These are phyloP conservation scores for Escarpia spicata DNA, from an alignment of 2,888 invertebrate genomes.

Conservation along the genomic window DNA sequence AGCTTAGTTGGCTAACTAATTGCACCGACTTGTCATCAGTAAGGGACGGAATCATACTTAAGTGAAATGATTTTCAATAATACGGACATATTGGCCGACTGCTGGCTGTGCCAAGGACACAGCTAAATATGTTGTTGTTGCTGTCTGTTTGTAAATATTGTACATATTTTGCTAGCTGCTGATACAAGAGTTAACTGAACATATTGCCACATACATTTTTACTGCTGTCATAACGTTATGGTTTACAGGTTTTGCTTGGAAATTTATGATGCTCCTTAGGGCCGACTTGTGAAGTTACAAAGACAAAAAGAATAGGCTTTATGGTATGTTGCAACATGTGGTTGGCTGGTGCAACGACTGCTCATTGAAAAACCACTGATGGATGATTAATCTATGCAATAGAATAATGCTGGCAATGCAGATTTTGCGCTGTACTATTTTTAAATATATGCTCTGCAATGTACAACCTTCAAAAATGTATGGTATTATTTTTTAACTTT, in stretches of 20 bases:
- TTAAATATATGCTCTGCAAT: background rate
- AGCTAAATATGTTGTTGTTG: background rate
- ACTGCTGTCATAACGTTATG: background rate
- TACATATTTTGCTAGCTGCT: background rate
- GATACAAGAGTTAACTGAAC: background rate
- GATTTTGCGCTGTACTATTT: background rate
- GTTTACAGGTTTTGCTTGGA: slow-evolving; percentile 3
- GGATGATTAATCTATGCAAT: background rate
- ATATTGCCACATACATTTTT: slow-evolving; percentile 13
- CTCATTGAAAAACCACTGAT: background rate
- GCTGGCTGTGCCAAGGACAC: background rate
- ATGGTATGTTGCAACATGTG: background rate
- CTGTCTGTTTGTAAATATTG: background rate
- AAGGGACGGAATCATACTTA: background rate
- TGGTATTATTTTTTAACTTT: background rate
- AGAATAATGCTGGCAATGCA: background rate
- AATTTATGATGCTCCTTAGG: background rate
- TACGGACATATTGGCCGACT: background rate
- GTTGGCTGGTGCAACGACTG: background rate
- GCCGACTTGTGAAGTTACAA: too few species aligned
- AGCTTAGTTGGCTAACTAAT: slow-evolving; percentile 1
- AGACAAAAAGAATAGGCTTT: background rate
- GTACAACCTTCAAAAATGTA: background rate
- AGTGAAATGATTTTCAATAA: background rate
- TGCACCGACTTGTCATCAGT: slow-evolving; percentile 7